phyloP scores from a whole-genome alignment of 2,113 vertebrate species.

The Eidolon helvum region DNA sequence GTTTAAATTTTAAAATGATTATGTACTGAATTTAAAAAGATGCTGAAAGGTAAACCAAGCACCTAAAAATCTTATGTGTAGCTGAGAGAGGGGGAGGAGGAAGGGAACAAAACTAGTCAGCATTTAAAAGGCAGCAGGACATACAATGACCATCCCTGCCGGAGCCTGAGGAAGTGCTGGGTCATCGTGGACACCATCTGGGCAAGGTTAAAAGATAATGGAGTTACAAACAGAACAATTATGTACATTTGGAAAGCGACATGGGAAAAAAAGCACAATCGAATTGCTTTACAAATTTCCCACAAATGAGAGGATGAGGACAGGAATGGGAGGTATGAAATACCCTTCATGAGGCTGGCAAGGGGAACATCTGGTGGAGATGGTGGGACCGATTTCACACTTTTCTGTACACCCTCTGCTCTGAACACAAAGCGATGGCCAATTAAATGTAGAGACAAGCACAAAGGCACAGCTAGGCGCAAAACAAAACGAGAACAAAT shows the following conservation, averaged over 20 bases:
- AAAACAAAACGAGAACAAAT: not conserved
- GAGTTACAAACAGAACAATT: not conserved
- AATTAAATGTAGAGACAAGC: not conserved
- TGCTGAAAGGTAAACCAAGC: not conserved
- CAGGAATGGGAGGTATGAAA: not conserved
- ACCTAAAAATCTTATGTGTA: not conserved
- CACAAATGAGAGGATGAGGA: not conserved
- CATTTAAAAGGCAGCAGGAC: not conserved
- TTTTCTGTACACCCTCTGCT: not conserved
- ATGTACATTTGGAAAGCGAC: not conserved
- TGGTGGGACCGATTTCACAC: rapidly evolving
- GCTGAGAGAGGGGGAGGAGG: not conserved
- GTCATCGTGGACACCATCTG: not conserved
- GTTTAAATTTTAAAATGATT: slow-evolving; percentile 6
- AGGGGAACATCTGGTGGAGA: not conserved
- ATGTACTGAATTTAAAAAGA: not conserved
- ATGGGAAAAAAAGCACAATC: not conserved
- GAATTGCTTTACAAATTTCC: not conserved
- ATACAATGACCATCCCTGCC: not conserved
- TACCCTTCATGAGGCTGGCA: not conserved
- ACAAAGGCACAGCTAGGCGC: not conserved
- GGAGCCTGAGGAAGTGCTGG: not conserved
- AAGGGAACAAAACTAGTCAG: not conserved
- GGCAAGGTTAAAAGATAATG: not conserved
- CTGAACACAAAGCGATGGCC: not conserved